Evolutionary conservation across 2,113 vertebrate genomes (phyloP).

Genomic region (Chamaea fasciata): DNA sequence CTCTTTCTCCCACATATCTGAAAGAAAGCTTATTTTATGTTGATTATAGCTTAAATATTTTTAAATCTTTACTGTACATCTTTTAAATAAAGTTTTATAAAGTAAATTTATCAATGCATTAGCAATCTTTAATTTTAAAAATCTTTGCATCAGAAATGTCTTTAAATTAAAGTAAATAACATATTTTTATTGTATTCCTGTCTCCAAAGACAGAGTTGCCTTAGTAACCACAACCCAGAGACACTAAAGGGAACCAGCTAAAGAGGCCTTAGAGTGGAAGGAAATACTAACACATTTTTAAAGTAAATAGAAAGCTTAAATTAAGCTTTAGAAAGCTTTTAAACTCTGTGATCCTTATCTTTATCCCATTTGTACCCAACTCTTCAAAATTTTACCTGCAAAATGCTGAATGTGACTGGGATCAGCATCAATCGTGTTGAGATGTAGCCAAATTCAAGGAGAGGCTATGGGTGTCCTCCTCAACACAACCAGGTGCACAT

Average conservation of each 20-base stretch:
- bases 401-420: not conserved
- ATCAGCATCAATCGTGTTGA: rapidly evolving
- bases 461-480: rapidly evolving
- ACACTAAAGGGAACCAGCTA: not conserved
- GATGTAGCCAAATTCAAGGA: not conserved
- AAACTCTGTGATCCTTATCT: not conserved
- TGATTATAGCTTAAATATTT: not conserved
- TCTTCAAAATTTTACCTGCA: not conserved
- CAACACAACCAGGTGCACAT: rapidly evolving
- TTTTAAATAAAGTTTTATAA: not conserved
- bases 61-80: not conserved
- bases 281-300: not conserved
- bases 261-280: not conserved
- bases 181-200: not conserved
- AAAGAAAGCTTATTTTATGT: not conserved
- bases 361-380: rapidly evolving
- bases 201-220: not conserved
- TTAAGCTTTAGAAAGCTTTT: not conserved
- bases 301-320: not conserved
- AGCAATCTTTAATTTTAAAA: not conserved
- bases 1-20: not conserved
- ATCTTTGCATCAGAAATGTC: not conserved
- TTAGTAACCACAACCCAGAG: not conserved
- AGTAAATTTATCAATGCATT: not conserved
- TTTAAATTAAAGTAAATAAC: not conserved